Evolutionary conservation across 2,888 invertebrate species (phyloP), one percentile per base, ranked within the genome.

Genomic region (Sturmia bella): DNA sequence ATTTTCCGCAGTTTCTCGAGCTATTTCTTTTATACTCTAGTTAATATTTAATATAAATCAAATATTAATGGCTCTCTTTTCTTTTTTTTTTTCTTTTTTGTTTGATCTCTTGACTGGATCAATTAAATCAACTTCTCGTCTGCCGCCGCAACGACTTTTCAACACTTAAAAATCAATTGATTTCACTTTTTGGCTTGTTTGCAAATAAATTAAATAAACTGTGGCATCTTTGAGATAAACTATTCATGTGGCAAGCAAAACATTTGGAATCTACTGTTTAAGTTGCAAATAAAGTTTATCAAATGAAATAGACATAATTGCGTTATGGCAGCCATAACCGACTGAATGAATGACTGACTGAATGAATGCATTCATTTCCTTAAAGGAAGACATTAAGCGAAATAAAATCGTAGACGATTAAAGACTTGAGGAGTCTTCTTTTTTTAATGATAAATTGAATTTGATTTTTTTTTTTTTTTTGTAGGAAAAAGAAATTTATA

Each of bases 281-380:
- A 19, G 15, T 12, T 43, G 61, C 43, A 45, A 61, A 66, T 59
- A 21, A n/a, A n/a, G 21, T 24, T 61, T 5, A 41, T 24, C 41
- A 72, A 61, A 52, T 52, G 32, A 32, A 32, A 32, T 32, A 3
- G 32, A 7, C 32, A 41, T 13, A 73, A 63, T 43, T 61, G 41
- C 41, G 52, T 52, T 32, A 12, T 41, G 12, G 50, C 61, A 63
- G 52, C 15, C 11, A 17, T 11, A 12, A 12, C 3, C 24, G 21
- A 54, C 3, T 32, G 12, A 5, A 15, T 61, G 7, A 32, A 54
- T 15, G 17, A 9, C 7, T 32, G 17, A 50, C 4, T 27, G 9
- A 7, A 21, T 59, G 11, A 24, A 52, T 59, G 24, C 59, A 59
- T 41, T 61, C 41, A 54, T 63, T 72, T 73, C 72, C 72, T 52